Evolutionary conservation across 2,113 vertebrate species (phyloP).

Genomic region (Nycticebus coucang): DNA sequence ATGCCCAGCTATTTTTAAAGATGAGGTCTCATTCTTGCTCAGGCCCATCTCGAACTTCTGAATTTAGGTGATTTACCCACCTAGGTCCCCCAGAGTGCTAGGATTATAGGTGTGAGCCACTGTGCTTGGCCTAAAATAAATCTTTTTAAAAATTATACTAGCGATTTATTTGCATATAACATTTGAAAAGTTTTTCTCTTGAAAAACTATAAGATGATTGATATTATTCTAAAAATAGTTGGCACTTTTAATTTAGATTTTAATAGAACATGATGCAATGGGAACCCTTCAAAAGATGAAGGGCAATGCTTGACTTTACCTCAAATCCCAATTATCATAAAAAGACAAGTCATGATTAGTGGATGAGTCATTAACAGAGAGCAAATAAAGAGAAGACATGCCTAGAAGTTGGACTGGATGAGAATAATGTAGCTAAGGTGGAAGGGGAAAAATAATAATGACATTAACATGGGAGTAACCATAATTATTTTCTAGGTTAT

Average conservation of each 20-base stretch:
- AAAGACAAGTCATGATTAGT: not conserved
- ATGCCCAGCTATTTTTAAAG: no score
- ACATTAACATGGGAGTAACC: not conserved
- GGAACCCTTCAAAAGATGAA: not conserved
- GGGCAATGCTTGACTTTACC: constrained; percentile 3
- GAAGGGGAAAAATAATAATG: not conserved
- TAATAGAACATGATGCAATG: not conserved
- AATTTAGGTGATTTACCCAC: no score
- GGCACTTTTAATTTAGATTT: not conserved
- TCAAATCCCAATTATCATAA: not conserved
- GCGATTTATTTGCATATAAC: not conserved
- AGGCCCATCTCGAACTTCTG: no score
- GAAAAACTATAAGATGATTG: constrained; percentile 6
- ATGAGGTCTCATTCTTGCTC: no score
- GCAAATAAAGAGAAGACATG: not conserved
- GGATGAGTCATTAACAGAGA: not conserved
- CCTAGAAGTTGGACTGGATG: not conserved
- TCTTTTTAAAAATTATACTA: not conserved
- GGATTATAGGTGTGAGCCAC: no score
- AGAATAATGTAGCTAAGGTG: not conserved
- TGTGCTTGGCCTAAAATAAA: not conserved
- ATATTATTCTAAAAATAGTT: not conserved
- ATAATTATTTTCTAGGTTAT: not conserved
- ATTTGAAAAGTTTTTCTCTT: not conserved
- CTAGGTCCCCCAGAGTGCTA: no score